phyloP scores from a whole-genome alignment of 2,113 vertebrate genomes.

The Cacatua alba region DNA sequence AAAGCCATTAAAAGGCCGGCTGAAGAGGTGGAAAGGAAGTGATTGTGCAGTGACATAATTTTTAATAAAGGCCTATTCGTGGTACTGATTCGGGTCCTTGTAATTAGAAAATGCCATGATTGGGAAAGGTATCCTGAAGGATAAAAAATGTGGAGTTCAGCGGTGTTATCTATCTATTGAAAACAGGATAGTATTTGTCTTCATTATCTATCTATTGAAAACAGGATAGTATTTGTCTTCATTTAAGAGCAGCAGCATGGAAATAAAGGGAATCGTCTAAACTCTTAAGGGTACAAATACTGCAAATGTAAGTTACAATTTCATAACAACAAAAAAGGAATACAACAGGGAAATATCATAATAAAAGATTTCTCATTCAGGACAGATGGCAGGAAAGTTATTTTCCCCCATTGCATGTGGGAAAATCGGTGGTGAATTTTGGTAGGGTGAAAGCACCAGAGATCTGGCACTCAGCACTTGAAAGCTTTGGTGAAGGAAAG shows the following conservation, averaged over 20 bases:
- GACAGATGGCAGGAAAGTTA: slow-evolving; percentile 65
- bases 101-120: not conserved
- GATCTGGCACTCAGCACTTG: slow-evolving; percentile 52
- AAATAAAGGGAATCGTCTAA: slow-evolving; percentile 9
- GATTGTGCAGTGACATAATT: rapidly evolving
- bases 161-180: rapidly evolving
- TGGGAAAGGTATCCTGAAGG: not conserved
- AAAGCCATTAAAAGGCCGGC: rapidly evolving
- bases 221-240: not conserved
- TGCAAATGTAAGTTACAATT: slow-evolving; percentile 39
- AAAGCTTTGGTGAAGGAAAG: slow-evolving; percentile 30
- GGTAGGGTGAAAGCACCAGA: slow-evolving; percentile 42
- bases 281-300: not conserved
- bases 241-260: not conserved
- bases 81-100: rapidly evolving
- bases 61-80: not conserved
- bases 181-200: not conserved
- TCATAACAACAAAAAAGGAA: slow-evolving; percentile 37
- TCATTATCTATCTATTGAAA: not conserved
- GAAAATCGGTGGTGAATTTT: slow-evolving; percentile 60
- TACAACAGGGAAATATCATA: slow-evolving; percentile 51
- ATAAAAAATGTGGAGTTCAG: not conserved
- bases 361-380: slow-evolving; percentile 48
- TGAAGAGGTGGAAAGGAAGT: not conserved
- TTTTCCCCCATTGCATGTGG: not conserved